Base-by-base conservation (phyloP, 2,797 vertebrate genomes). In the Leucoraja ocellata region DNA sequence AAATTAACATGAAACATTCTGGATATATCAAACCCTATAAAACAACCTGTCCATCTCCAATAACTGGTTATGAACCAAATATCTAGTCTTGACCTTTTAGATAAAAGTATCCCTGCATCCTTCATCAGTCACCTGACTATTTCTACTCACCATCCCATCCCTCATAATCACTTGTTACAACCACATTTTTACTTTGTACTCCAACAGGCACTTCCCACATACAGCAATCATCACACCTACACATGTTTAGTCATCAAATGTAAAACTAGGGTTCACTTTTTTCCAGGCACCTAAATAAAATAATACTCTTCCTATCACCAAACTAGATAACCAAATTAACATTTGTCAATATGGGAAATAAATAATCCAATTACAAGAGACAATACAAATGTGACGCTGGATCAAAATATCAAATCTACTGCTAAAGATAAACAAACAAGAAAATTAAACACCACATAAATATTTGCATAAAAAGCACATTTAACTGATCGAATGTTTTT, bases 401-500 rank as follows among this genome's bases (percentile, higher is more conserved):
- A 76, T 74, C 36, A 92, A 92, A 74, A 54, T 92, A 92, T 92
- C 71, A 74, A 92, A 74, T 92, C 54, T 58, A 54, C 25, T 74
- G 39, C 32, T 88, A 6, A 88, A 46, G 61, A 46, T 46, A 92
- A 76, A 92, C 36, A 74, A 91, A 73, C 32, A 54, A 39, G 46
- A 10, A 92, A 92, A 92, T 92, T 73, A 92, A 92, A 92, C 90
- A 74, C 21, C 39, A 36, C 65, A 73, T 58, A 92, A 46, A 92
- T 92, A 92, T 92, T 92, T 92, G 71, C 90, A 92, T 92, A 74
- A 76, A 92, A 46, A 92, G n/a, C 46, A 76, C 90, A 91, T 91
- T 92, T 54, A 46, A 76, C 36, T 74, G 71, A 76, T 92, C 71
- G 71, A 92, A 92, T 54, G 54, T 76, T 74, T 74, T 76, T 54